A percentile compares a stretch with the other conserved stretches of the same genome.
Conservation (phyloP, 2,888 invertebrate species). For the Smittia sp. region DNA sequence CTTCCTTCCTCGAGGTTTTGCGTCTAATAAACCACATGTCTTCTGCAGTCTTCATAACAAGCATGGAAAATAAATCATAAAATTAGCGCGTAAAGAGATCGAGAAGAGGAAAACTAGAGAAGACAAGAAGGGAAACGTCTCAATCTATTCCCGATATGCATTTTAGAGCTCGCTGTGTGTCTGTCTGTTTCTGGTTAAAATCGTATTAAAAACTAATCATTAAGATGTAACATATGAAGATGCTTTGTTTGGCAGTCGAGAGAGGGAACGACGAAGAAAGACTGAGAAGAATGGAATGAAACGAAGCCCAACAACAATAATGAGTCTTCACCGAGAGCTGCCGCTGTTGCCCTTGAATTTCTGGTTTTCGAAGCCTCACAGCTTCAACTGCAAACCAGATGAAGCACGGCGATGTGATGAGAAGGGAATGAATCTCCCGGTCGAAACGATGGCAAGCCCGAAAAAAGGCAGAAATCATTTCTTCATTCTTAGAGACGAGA, state of each 20-base stretch:
- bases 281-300: neutral
- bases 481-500: neutral
- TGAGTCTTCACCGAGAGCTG: slow-evolving; percentile 3
- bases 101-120: neutral
- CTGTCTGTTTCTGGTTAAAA: slow-evolving; percentile 23
- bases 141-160: slow-evolving; percentile 34
- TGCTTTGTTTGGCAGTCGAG: slow-evolving; percentile 19
- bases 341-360: slow-evolving; percentile 10
- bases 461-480: neutral
- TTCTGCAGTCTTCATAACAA: slow-evolving; percentile 4
- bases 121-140: slow-evolving; percentile 27
- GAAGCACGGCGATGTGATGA: neutral
- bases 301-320: slow-evolving; percentile 26
- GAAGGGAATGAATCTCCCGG: neutral
- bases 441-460: too few relatives aligned
- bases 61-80: slow-evolving; percentile 32
- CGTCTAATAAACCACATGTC: slow-evolving; percentile 28
- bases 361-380: neutral
- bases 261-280: neutral
- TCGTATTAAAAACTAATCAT: slow-evolving; percentile 39
- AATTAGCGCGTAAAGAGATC: slow-evolving; percentile 32
- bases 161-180: neutral
- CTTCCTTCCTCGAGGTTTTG: neutral
- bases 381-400: neutral
- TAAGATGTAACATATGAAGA: slow-evolving; percentile 36